A percentile compares a stretch with the other conserved stretches of the same genome.
phyloP scores from a whole-genome alignment of 2,113 vertebrate species.

The Pan troglodytes region NHGRI_mPanTro3-v2.1_pri NC_072409.2:10355501-10356000 shows the following conservation, averaged over 20 bases:
- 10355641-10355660: neutral
- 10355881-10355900: neutral
- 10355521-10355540: neutral
- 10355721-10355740: accelerated
- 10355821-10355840: neutral
- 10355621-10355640: neutral
- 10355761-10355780: neutral
- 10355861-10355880: neutral
- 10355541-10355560: constrained; percentile 64
- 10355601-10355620: neutral
- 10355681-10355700: neutral
- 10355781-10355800: neutral
- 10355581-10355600: constrained; percentile 48
- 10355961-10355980: neutral
- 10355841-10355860: neutral
- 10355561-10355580: neutral
- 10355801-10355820: neutral
- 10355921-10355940: neutral
- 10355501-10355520: neutral
- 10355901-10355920: neutral
- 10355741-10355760: neutral
- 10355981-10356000: neutral
- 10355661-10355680: neutral
- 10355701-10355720: neutral
- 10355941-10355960: neutral